phyloP scores from a whole-genome alignment of 1,140 invertebrate species.

The Nymphalis io region DNA sequence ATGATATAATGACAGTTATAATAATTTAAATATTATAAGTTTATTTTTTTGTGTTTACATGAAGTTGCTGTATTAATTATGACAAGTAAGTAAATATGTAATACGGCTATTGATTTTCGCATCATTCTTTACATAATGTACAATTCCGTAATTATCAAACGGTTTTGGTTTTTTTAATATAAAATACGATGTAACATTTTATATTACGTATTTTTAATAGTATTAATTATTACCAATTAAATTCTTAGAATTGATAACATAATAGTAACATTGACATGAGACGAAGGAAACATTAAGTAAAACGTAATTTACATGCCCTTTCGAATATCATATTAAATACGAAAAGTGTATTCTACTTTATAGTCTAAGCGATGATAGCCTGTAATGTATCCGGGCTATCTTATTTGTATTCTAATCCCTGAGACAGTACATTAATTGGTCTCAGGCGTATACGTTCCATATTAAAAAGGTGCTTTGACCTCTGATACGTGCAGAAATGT shows the following conservation, averaged over 20 bases:
- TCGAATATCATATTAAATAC: not conserved
- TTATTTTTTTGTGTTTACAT: too few species aligned
- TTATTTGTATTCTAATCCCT: constrained; percentile 60
- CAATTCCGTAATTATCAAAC: too few species aligned
- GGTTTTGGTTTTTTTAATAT: too few species aligned
- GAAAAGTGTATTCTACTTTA: not conserved
- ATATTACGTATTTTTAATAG: too few species aligned
- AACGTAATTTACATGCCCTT: not conserved
- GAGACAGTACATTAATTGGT: constrained; percentile 65
- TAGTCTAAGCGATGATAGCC: not conserved
- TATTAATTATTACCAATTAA: not conserved
- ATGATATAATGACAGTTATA: too few species aligned
- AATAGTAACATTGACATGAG: constrained; percentile 11
- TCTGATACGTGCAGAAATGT: constrained; percentile 59
- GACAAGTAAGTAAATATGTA: too few species aligned
- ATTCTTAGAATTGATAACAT: constrained; percentile 17
- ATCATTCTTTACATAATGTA: too few species aligned
- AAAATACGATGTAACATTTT: too few species aligned
- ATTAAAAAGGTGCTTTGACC: constrained; percentile 70
- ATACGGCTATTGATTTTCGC: too few species aligned
- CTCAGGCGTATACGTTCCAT: constrained; percentile 55
- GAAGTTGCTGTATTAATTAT: too few species aligned
- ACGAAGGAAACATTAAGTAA: constrained; percentile 3
- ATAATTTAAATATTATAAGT: too few species aligned
- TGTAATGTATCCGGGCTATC: constrained; percentile 37